Base-by-base conservation (phyloP, 2,888 invertebrate genomes). In the Drosophila histrio region DNA sequence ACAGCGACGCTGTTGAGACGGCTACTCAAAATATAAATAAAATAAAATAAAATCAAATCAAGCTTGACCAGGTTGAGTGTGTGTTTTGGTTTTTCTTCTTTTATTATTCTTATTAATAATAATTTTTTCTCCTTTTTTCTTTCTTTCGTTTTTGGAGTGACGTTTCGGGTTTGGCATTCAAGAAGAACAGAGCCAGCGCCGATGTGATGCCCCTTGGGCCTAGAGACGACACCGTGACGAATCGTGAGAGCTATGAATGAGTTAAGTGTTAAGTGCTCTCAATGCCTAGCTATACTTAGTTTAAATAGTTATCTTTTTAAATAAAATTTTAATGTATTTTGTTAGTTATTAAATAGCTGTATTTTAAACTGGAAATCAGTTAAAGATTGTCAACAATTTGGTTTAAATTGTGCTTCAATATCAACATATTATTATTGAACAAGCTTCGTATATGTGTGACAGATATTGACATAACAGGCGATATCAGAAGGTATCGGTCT, bases 131-230 rank as follows among this genome's bases (percentile, higher is more conserved):
- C 22, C 17, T 46, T 30, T 43, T 11, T 47, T 22, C 15, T 26
- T 32, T 8, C 38, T 49, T 56, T 38, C 30, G 8, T 57, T 68
- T 64, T 66, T 86, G 69, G 84, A 83, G 84, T 86, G 82, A 83
- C 87, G 82, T 80, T 78, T 86, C 78, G 87, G 87, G 84, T 63
- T 82, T 82, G 81, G 86, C 77, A 73, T 61, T 66, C 59, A 13
- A 72, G 60, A 83, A 86, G 86, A 81, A 81, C 86, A 86, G 86
- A 77, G 83, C 77, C 77, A 63, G 68, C 62, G 83, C 85, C 80
- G 82, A 59, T 62, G 60, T 54, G 63, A 34, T 43, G 61, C 54
- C 63, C 58, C 73, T 53, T 38, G 59, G 83, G 56, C 47, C 79
- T 82, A 81, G 81, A 74, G 81, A 79, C 44, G 83, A 64, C 24